Percentiles rank a stretch among this genome's conserved stretches.
Evolutionary conservation across 2,797 vertebrate species (phyloP).

Genomic region (Scarus forsteni): DNA sequence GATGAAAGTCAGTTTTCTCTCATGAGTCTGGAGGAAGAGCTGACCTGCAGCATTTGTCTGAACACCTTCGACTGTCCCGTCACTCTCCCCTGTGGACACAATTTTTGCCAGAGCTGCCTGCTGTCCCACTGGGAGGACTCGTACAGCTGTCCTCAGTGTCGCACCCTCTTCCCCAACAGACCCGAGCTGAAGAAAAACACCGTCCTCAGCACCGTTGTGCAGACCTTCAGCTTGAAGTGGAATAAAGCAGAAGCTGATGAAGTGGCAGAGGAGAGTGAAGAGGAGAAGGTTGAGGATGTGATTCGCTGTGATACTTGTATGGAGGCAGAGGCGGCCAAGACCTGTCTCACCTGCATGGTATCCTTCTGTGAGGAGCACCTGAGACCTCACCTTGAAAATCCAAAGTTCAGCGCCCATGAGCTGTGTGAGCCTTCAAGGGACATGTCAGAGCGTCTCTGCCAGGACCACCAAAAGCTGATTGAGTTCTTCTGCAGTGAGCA

Average conservation of each 20-base stretch:
- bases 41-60: constrained; percentile 93
- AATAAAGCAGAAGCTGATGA: not conserved
- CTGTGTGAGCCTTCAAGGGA: constrained; percentile 84
- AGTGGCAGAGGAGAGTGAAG: rapidly evolving
- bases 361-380: constrained; percentile 93
- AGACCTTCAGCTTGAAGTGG: constrained; percentile 74
- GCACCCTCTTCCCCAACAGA: constrained; percentile 77
- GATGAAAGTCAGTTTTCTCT: constrained; percentile 31
- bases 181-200: constrained; percentile 93
- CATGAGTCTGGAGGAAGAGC: constrained; percentile 86
- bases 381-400: constrained; percentile 90
- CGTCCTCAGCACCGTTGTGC: constrained; percentile 89
- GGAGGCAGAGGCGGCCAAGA: constrained; percentile 81
- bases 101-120: constrained; percentile 91
- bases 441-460: constrained; percentile 86
- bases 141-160: constrained; percentile 90
- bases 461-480: constrained; percentile 87
- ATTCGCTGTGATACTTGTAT: constrained; percentile 88
- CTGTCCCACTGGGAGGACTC: constrained; percentile 81
- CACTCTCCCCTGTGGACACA: constrained; percentile 94
- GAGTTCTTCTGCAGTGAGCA: constrained; percentile 90
- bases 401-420: constrained; percentile 85
- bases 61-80: constrained; percentile 88
- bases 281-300: not conserved
- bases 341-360: constrained; percentile 94